Percentiles rank a stretch among this genome's conserved stretches.
These are phyloP conservation scores for Microcebus lehilahytsara DNA, from an alignment of 2,113 vertebrate genomes.

Conservation along the genomic window DNA sequence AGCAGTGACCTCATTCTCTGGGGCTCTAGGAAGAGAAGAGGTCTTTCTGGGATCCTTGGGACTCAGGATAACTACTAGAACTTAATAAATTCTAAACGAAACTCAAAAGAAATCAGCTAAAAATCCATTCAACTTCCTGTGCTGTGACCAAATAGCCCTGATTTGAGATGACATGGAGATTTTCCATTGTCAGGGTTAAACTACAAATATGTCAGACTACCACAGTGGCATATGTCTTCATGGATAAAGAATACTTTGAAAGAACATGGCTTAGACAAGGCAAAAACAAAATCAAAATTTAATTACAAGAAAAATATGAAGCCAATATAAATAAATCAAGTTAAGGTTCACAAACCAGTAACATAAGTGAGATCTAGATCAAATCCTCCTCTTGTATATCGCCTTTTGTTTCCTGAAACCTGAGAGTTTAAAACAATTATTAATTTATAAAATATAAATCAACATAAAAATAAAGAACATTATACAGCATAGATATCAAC, in stretches of 20 bases:
- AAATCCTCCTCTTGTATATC: constrained; percentile 95
- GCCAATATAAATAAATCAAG: constrained; percentile 2
- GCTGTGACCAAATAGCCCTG: neutral
- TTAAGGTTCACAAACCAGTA: constrained; percentile 87
- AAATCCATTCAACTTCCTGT: neutral
- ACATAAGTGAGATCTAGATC: constrained; percentile 98
- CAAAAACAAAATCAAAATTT: neutral
- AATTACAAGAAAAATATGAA: neutral
- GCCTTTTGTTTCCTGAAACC: constrained; percentile 97
- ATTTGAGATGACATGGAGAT: constrained; percentile 10
- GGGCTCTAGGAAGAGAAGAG: neutral
- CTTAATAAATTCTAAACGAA: neutral
- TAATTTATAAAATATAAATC: neutral
- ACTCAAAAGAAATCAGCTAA: neutral
- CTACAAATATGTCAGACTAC: neutral
- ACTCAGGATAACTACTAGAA: neutral
- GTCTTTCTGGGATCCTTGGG: neutral
- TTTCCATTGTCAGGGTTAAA: neutral
- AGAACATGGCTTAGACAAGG: neutral
- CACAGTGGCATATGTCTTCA: neutral
- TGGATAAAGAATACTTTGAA: neutral
- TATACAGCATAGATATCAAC: neutral
- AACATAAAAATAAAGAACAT: neutral
- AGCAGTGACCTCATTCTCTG: neutral
- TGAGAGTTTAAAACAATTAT: constrained; percentile 68